Conservation (phyloP, 1,140 invertebrate species). For the Drosophila repleta region DNA sequence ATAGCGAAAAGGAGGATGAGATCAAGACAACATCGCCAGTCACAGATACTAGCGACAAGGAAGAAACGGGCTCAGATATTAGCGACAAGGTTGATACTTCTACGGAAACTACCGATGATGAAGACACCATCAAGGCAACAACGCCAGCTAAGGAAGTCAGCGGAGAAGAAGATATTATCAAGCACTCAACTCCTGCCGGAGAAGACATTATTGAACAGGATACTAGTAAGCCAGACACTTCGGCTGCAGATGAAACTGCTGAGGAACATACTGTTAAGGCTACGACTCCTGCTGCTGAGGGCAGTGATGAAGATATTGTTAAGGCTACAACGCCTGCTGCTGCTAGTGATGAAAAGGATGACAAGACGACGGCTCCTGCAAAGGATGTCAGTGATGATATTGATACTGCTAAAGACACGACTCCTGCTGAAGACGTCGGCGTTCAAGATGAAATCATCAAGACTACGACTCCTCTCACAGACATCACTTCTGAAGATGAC, state of each 20-base stretch:
- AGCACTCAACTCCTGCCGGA: slow-evolving; percentile 7
- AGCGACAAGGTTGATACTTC: too few species aligned
- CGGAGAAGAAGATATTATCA: slow-evolving; percentile 10
- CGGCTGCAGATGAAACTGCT: neutral
- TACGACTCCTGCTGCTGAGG: slow-evolving; percentile 8
- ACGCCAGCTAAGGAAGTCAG: slow-evolving; percentile 25
- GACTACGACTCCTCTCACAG: neutral
- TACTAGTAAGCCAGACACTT: slow-evolving; percentile 10
- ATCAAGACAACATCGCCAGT: slow-evolving; percentile 19
- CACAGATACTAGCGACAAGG: slow-evolving; percentile 6
- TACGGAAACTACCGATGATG: neutral
- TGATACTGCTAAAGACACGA: slow-evolving; percentile 17
- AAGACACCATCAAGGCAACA: slow-evolving; percentile 7
- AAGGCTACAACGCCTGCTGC: slow-evolving; percentile 16
- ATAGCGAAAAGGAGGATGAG: too few species aligned
- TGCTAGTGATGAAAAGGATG: neutral
- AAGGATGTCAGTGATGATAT: slow-evolving; percentile 5
- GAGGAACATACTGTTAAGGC: slow-evolving; percentile 3
- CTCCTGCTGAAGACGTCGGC: slow-evolving; percentile 6
- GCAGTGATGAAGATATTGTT: slow-evolving; percentile 2
- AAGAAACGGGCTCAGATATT: neutral
- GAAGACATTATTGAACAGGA: slow-evolving; percentile 3
- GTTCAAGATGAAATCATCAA: slow-evolving; percentile 4
- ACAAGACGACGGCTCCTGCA: slow-evolving; percentile 13
- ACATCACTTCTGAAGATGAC: neutral